Base-by-base conservation (phyloP, 2,888 invertebrate genomes). In the Callinectes sapidus region DNA sequence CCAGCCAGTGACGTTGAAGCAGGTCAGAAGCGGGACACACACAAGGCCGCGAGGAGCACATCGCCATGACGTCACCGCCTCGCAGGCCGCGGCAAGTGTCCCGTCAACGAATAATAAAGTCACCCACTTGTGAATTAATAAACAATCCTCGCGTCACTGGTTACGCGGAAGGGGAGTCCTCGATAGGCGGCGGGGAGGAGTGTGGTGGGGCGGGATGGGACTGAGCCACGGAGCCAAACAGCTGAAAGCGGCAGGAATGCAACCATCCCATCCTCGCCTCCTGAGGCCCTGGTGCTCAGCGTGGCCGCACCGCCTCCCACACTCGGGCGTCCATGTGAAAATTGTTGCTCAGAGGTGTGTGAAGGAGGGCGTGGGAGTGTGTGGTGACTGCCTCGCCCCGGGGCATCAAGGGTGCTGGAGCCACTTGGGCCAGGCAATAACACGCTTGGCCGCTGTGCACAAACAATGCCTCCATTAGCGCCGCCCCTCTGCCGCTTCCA, bases 111-210 rank as follows among this genome's bases (percentile, higher is more conserved):
- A 88, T 87, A 91, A 87, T 87, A 87, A 66, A 71, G 66, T 88
- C 91, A 91, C 77, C 88, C 91, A 91, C 87, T 87, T 66, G 87
- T 91, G 61, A 91, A 91, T 87, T 91, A 87, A 87, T 89, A 91
- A 88, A 35, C 55, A n/a, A 35, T 81, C 32, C 77, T 42, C 66
- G 55, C 87, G 87, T 91, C 66, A 91, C 61, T 91, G 86, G 28
- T 86, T n/a, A 3, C 66, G 18, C 13, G 87, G 87, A 87, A 48
- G 35, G 87, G n/a, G 87, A 71, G 71, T 71, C 71, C 71, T 87
- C 18, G 87, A 14, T 5, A n/a, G 42, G 89, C 8, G 42, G 71
- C 13, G 66, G 35, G 23, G 81, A 18, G 54, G 28, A 32, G 81
- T 14, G 71, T 2, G 42, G 48, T 18, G 23, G 81, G 81, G 23